Percentiles rank a stretch among this genome's conserved stretches.
These are phyloP conservation scores for Spodoptera litura DNA, from an alignment of 1,140 invertebrate genomes.

Conservation along the genomic window DNA sequence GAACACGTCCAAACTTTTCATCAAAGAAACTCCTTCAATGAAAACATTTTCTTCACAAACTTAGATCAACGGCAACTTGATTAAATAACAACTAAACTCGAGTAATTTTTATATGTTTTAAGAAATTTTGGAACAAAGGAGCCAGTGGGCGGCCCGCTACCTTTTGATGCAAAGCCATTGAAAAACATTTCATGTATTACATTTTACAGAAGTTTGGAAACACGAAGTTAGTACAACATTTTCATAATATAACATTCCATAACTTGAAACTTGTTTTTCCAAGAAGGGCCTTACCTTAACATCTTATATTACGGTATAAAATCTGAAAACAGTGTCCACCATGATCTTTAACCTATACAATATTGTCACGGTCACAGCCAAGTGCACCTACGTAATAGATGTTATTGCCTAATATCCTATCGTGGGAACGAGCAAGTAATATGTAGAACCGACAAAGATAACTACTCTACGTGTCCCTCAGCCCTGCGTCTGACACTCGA, in stretches of 20 bases:
- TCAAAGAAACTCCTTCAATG: slow-evolving; percentile 31
- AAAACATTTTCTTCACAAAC: slow-evolving; percentile 14
- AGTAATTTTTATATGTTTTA: slow-evolving; percentile 22
- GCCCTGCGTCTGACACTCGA: neutral
- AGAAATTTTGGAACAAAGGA: slow-evolving; percentile 12
- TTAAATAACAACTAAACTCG: slow-evolving; percentile 15
- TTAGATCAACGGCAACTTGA: slow-evolving; percentile 15
- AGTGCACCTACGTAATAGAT: neutral
- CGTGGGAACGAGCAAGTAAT: neutral
- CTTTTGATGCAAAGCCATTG: no score
- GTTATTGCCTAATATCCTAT: neutral
- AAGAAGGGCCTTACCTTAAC: no score
- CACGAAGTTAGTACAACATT: no score
- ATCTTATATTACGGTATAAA: no score
- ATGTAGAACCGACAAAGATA: neutral
- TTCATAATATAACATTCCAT: no score
- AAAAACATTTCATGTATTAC: no score
- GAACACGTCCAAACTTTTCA: slow-evolving; percentile 18
- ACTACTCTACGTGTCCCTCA: neutral
- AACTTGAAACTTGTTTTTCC: no score
- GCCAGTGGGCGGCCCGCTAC: no score
- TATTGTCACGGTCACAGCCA: no score
- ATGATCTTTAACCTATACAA: no score
- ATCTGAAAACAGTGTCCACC: no score
- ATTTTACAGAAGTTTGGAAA: no score